Conservation (phyloP, 2,113 vertebrate genomes). For the rat (Rattus norvegicus) region GRCr8 NC_086022.1:124835001-124835500, state of each 20-base stretch:
- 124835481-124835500: not conserved
- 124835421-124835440: no score
- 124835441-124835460: not conserved
- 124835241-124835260: fast-evolving
- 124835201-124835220: not conserved
- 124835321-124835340: not conserved
- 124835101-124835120: not conserved
- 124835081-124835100: not conserved
- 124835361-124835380: not conserved
- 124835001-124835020: not conserved
- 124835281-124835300: not conserved
- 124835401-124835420: fast-evolving
- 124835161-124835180: not conserved
- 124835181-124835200: not conserved
- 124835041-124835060: not conserved
- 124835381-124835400: not conserved
- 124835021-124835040: not conserved
- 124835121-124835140: not conserved
- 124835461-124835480: not conserved
- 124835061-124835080: not conserved
- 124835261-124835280: not conserved
- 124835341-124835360: not conserved
- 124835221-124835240: fast-evolving
- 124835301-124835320: not conserved
- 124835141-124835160: not conserved